These are phyloP conservation scores for Eilema caniola DNA, from an alignment of 2,888 invertebrate species.

Conservation along the genomic window DNA sequence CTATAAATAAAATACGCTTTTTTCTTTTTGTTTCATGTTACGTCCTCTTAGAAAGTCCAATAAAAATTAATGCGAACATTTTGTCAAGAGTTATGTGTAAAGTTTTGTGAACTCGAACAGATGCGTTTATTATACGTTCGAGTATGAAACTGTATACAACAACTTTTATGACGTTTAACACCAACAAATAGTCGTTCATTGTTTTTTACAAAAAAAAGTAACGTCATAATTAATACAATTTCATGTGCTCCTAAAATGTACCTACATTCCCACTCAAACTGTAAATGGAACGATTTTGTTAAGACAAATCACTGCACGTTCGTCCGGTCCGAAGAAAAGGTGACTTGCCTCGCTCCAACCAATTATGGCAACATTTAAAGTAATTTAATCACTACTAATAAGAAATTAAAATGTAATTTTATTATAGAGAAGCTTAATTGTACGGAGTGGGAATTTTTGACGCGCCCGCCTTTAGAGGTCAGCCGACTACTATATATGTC, in stretches of 20 bases:
- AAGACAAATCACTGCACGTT: slow-evolving; percentile 40
- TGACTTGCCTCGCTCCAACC: slow-evolving; percentile 52
- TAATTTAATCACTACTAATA: slow-evolving; percentile 74
- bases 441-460: slow-evolving; percentile 66
- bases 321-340: slow-evolving; percentile 33
- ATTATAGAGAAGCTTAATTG: slow-evolving; percentile 77
- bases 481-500: slow-evolving; percentile 50
- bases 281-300: slow-evolving; percentile 35
- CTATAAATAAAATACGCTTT: slow-evolving; percentile 44
- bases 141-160: slow-evolving; percentile 36
- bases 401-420: slow-evolving; percentile 78
- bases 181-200: slow-evolving; percentile 54
- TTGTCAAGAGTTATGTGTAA: slow-evolving; percentile 45
- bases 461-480: slow-evolving; percentile 66
- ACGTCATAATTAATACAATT: slow-evolving; percentile 58
- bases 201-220: slow-evolving; percentile 56
- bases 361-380: slow-evolving; percentile 74
- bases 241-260: slow-evolving; percentile 59
- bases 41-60: slow-evolving; percentile 38
- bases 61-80: slow-evolving; percentile 53
- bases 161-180: slow-evolving; percentile 52
- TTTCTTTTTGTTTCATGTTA: slow-evolving; percentile 34
- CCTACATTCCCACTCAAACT: slow-evolving; percentile 36
- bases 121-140: slow-evolving; percentile 37
- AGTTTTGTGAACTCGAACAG: slow-evolving; percentile 46